These are phyloP conservation scores for Drosophila kurseongensis DNA, from an alignment of 1,140 invertebrate genomes.

Conservation along the genomic window DNA sequence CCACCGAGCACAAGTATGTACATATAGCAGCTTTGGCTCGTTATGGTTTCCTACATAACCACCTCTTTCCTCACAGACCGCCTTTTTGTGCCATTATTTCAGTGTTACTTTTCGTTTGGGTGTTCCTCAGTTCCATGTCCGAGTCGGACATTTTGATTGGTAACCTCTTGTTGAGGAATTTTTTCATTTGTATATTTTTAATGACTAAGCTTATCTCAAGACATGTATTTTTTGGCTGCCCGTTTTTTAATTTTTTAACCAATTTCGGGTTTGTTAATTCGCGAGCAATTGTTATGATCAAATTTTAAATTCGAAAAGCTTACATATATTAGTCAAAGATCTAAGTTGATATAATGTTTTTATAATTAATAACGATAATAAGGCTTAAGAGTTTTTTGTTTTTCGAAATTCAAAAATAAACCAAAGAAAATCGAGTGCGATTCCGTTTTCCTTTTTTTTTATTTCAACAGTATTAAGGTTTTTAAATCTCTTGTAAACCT, in stretches of 20 bases:
- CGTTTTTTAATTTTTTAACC: constrained; percentile 8
- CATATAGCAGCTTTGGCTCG: constrained; percentile 60
- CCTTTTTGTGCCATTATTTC: constrained; percentile 30
- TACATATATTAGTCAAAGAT: background rate
- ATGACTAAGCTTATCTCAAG: constrained; percentile 2
- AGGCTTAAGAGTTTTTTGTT: too few relatives aligned
- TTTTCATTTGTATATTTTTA: constrained; percentile 13
- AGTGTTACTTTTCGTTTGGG: constrained; percentile 58
- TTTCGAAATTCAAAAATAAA: too few relatives aligned
- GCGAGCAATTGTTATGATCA: background rate
- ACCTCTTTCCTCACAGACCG: constrained; percentile 18
- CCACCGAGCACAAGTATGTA: constrained; percentile 53
- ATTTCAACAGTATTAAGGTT: too few relatives aligned
- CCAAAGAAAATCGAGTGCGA: too few relatives aligned
- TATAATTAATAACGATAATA: too few relatives aligned
- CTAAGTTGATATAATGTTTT: too few relatives aligned
- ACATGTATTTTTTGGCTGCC: background rate
- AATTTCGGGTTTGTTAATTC: constrained; percentile 28
- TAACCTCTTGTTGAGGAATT: constrained; percentile 23
- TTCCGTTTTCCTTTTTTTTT: too few relatives aligned
- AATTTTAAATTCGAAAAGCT: background rate
- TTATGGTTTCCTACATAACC: constrained; percentile 64
- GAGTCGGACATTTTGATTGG: constrained; percentile 53
- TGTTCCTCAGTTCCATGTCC: constrained; percentile 60
- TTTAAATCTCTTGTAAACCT: too few relatives aligned